A percentile compares a stretch with the other conserved stretches of the same genome.
These are phyloP conservation scores for Sebastiscus tertius DNA, from an alignment of 2,797 vertebrate genomes.

Conservation along the genomic window DNA sequence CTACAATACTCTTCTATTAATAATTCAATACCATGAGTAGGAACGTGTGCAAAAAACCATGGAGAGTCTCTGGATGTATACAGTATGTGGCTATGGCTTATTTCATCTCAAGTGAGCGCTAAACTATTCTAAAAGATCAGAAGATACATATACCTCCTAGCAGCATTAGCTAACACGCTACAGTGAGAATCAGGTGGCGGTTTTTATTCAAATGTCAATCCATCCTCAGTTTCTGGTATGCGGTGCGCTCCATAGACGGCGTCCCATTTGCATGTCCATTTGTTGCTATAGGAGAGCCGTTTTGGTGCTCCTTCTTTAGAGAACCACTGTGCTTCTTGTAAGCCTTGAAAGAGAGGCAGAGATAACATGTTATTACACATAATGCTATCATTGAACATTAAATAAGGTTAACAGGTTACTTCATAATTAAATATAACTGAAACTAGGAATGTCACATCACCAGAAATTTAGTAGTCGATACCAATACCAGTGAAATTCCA, in stretches of 20 bases:
- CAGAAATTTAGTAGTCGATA: too few species aligned
- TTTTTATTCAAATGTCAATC: slow-evolving; percentile 80
- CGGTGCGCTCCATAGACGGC: slow-evolving; percentile 78
- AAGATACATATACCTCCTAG: slow-evolving; percentile 54
- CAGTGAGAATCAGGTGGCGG: slow-evolving; percentile 11
- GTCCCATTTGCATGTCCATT: slow-evolving; percentile 90
- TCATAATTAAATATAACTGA: neutral
- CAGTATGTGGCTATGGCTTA: slow-evolving; percentile 63
- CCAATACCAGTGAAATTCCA: too few species aligned
- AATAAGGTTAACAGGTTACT: neutral
- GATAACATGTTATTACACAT: neutral
- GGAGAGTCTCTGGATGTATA: slow-evolving; percentile 51
- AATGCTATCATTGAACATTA: neutral
- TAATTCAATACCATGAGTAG: slow-evolving; percentile 66
- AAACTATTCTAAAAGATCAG: slow-evolving; percentile 58
- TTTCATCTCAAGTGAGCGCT: slow-evolving; percentile 61
- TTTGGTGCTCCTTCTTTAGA: slow-evolving; percentile 87
- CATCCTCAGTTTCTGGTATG: slow-evolving; percentile 87
- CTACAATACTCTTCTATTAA: slow-evolving; percentile 32
- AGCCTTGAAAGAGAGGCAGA: slow-evolving; percentile 81
- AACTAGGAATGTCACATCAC: neutral
- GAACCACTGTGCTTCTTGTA: slow-evolving; percentile 89
- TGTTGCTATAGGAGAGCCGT: slow-evolving; percentile 80
- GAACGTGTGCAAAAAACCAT: slow-evolving; percentile 67
- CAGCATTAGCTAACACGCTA: slow-evolving; percentile 63